Conservation (phyloP, 2,113 vertebrate species). For the Eonycteris spelaea region DNA sequence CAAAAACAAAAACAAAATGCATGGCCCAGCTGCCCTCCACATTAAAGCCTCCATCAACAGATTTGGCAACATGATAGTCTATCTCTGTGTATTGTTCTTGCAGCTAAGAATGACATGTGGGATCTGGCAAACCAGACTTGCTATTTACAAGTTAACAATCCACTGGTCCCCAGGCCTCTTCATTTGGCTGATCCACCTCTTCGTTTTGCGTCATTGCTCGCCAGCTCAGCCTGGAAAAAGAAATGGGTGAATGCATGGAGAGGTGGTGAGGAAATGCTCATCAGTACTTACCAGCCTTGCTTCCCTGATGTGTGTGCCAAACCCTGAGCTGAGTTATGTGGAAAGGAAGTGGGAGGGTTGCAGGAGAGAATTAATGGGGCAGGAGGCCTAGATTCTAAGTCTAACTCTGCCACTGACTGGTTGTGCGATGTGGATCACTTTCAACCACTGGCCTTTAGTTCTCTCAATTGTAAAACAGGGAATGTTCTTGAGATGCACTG, state of each 20-base stretch:
- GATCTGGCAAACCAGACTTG: not conserved
- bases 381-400: not conserved
- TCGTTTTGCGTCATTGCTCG: not conserved
- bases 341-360: not conserved
- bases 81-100: not conserved
- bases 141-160: not conserved
- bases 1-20: not conserved
- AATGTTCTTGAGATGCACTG: not conserved
- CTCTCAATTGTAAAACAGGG: not conserved
- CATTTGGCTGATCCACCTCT: not conserved
- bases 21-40: accelerated
- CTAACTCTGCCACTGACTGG: not conserved
- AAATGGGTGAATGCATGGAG: not conserved
- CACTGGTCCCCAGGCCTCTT: too few species aligned
- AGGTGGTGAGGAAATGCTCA: not conserved
- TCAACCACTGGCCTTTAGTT: not conserved
- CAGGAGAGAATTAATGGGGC: not conserved
- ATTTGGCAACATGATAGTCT: accelerated
- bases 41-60: not conserved
- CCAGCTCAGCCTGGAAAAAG: not conserved
- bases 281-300: not conserved
- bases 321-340: not conserved
- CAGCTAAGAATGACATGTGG: not conserved
- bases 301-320: not conserved
- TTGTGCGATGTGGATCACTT: not conserved